phyloP scores from a whole-genome alignment of 2,113 vertebrate species.

The Vanacampus margaritifer region DNA sequence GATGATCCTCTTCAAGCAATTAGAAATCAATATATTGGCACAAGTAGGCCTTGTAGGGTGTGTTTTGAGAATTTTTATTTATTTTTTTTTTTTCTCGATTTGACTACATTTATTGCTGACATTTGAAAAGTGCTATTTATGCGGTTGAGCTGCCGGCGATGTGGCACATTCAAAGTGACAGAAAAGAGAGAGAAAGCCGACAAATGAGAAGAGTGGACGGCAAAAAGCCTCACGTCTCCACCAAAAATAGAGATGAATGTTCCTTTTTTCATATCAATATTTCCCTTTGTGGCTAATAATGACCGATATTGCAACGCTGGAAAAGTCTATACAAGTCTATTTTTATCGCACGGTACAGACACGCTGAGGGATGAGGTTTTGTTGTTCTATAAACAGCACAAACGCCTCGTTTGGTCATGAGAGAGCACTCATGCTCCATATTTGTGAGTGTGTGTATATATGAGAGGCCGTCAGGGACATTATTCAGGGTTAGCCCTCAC shows the following conservation, averaged over 20 bases:
- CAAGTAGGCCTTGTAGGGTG: neutral
- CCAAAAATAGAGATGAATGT: neutral
- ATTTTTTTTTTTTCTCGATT: neutral
- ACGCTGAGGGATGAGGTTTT: neutral
- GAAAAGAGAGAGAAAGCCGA: neutral
- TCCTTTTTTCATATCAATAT: conserved; percentile 4
- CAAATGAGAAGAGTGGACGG: neutral
- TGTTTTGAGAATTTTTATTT: neutral
- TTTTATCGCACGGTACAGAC: neutral
- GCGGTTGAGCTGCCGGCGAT: conserved; percentile 16
- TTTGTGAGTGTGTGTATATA: neutral
- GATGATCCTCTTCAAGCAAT: neutral
- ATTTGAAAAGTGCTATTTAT: conserved; percentile 44
- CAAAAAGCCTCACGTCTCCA: neutral
- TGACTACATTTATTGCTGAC: conserved; percentile 16
- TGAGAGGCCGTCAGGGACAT: neutral
- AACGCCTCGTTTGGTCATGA: neutral
- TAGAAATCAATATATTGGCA: neutral
- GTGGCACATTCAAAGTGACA: conserved; percentile 3
- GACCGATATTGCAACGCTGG: conserved; percentile 1
- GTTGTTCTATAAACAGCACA: neutral
- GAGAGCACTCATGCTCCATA: neutral
- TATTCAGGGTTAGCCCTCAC: neutral
- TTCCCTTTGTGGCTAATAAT: conserved; percentile 18
- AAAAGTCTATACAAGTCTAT: neutral